A percentile compares a stretch with the other conserved stretches of the same genome.
phyloP scores from a whole-genome alignment of 1,140 invertebrate species.

The Fopius arisanus region DNA sequence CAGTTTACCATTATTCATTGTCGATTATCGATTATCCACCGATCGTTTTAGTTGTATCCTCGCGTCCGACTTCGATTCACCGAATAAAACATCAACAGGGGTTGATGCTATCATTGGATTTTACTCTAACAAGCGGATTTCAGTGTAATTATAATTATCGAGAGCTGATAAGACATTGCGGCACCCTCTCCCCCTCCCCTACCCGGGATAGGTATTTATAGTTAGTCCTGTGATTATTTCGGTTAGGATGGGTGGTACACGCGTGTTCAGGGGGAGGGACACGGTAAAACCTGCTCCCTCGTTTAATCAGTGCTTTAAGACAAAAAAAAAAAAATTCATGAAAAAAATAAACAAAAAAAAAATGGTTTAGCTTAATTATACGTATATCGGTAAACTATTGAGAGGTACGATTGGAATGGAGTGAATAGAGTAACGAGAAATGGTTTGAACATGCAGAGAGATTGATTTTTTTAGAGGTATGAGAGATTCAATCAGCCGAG shows the following conservation, averaged over 20 bases:
- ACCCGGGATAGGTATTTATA: slow-evolving; percentile 54
- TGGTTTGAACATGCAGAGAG: slow-evolving; percentile 21
- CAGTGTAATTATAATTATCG: neutral
- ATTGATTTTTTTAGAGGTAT: slow-evolving; percentile 8
- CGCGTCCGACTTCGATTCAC: neutral
- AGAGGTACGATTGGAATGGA: slow-evolving; percentile 21
- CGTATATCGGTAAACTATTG: slow-evolving; percentile 35
- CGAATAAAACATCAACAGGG: neutral
- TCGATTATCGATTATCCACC: too few species aligned
- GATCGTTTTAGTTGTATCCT: neutral
- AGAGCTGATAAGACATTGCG: slow-evolving; percentile 34
- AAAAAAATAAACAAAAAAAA: slow-evolving; percentile 31
- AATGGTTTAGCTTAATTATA: slow-evolving; percentile 50
- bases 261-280: slow-evolving; percentile 58
- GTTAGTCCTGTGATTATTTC: slow-evolving; percentile 66
- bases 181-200: slow-evolving; percentile 13
- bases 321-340: slow-evolving; percentile 23
- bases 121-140: neutral
- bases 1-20: too few species aligned
- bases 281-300: slow-evolving; percentile 64
- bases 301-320: slow-evolving; percentile 66
- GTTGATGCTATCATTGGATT: neutral
- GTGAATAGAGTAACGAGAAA: neutral
- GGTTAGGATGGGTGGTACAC: slow-evolving; percentile 59
- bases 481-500: slow-evolving; percentile 9